Percentiles rank a stretch among this genome's conserved stretches.
phyloP scores from a whole-genome alignment of 2,797 vertebrate species.

The Bucorvus abyssinicus region DNA sequence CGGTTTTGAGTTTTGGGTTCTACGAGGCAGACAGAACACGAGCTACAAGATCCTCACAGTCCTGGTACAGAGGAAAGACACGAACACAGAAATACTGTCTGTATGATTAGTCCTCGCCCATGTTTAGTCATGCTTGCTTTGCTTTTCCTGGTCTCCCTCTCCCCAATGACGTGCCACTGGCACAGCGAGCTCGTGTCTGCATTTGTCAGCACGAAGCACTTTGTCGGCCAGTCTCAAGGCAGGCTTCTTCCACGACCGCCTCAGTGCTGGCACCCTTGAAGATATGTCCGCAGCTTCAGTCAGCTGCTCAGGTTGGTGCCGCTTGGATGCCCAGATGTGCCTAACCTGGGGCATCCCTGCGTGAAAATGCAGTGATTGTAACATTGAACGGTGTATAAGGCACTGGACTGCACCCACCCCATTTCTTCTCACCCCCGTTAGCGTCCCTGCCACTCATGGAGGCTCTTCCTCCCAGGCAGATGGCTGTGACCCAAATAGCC shows the following conservation, averaged over 20 bases:
- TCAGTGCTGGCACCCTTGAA: rapidly evolving
- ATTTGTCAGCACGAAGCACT: not conserved
- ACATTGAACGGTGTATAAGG: rapidly evolving
- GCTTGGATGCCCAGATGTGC: too few relatives aligned
- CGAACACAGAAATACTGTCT: not conserved
- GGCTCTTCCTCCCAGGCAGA: not conserved
- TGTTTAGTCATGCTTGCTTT: not conserved
- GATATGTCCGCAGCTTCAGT: rapidly evolving
- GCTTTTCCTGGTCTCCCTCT: not conserved
- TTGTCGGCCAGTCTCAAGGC: rapidly evolving
- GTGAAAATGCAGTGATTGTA: rapidly evolving
- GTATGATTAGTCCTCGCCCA: not conserved
- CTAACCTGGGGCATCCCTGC: not conserved
- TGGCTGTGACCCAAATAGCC: not conserved
- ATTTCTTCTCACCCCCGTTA: not conserved
- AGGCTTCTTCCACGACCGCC: rapidly evolving
- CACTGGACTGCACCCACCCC: rapidly evolving
- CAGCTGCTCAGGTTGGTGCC: rapidly evolving
- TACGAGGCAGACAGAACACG: too few relatives aligned
- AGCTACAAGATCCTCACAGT: too few relatives aligned
- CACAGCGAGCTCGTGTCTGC: rapidly evolving
- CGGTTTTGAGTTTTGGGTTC: too few relatives aligned
- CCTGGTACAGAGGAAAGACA: not conserved
- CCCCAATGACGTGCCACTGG: too few relatives aligned
- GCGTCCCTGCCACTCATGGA: too few relatives aligned